A percentile compares a stretch with the other conserved stretches of the same genome.
Conservation (phyloP, 2,888 invertebrate genomes). For the Philhelius pedissequus region DNA sequence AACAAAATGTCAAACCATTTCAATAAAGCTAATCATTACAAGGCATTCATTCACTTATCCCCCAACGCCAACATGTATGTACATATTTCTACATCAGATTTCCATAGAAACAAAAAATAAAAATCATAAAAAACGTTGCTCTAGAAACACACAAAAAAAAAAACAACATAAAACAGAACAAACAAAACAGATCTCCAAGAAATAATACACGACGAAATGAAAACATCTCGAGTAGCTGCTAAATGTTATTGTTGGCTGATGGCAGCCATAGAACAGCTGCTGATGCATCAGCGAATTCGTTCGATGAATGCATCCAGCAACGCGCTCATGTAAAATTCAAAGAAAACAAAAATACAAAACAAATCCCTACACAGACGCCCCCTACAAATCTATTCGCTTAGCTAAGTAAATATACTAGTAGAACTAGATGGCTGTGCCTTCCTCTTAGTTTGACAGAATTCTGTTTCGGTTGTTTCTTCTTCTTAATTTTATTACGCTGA, state of each 20-base stretch:
- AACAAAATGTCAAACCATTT: slow-evolving; percentile 60
- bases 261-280: slow-evolving; percentile 59
- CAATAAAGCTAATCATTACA: slow-evolving; percentile 65
- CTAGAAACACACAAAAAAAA: background rate
- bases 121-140: slow-evolving; percentile 6
- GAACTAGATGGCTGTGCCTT: slow-evolving; percentile 18
- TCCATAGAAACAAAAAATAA: slow-evolving; percentile 37
- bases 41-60: slow-evolving; percentile 37
- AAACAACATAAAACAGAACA: background rate
- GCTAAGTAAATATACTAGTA: slow-evolving; percentile 49
- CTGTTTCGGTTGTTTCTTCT: background rate
- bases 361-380: slow-evolving; percentile 44
- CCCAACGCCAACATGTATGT: slow-evolving; percentile 30
- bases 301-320: slow-evolving; percentile 49
- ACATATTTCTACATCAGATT: slow-evolving; percentile 55
- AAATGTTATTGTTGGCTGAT: slow-evolving; percentile 61
- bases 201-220: slow-evolving; percentile 46
- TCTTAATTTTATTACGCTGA: slow-evolving; percentile 3
- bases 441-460: slow-evolving; percentile 46
- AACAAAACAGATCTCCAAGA: slow-evolving; percentile 19
- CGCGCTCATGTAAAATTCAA: slow-evolving; percentile 9
- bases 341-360: slow-evolving; percentile 17
- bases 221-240: slow-evolving; percentile 52
- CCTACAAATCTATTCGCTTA: slow-evolving; percentile 29
- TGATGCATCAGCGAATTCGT: slow-evolving; percentile 60